Evolutionary conservation across 2,113 vertebrate species (phyloP).

Genomic region (Ochotona curzoniae): DNA sequence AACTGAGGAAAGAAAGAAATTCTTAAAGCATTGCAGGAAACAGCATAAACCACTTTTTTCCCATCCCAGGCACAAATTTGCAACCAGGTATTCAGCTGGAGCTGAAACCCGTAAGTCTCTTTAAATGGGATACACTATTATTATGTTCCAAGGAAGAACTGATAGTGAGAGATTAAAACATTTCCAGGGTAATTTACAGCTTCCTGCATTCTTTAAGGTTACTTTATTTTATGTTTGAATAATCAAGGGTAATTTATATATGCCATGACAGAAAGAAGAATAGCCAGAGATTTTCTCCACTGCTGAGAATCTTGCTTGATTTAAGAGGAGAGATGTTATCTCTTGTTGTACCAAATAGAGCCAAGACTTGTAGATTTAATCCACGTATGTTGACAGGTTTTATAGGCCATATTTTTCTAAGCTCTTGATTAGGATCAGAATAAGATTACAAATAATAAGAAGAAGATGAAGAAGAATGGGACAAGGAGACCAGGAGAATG

Average conservation of each 20-base stretch:
- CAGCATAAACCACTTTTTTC: slow-evolving; percentile 63
- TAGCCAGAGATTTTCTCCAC: slow-evolving; percentile 58
- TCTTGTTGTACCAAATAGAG: slow-evolving; percentile 61
- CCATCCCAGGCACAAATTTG: slow-evolving; percentile 54
- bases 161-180: slow-evolving; percentile 79
- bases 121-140: slow-evolving; percentile 71
- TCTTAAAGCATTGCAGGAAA: slow-evolving; percentile 69
- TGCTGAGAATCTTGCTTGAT: slow-evolving; percentile 63
- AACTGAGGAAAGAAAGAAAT: slow-evolving; percentile 53
- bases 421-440: slow-evolving; percentile 61
- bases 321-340: slow-evolving; percentile 77
- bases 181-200: slow-evolving; percentile 78
- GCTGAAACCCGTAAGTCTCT: slow-evolving; percentile 68
- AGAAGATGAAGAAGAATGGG: neutral
- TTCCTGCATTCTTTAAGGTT: slow-evolving; percentile 72
- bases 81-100: slow-evolving; percentile 62
- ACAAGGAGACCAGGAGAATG: neutral
- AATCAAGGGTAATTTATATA: slow-evolving; percentile 60
- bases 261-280: slow-evolving; percentile 49
- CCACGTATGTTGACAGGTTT: slow-evolving; percentile 46
- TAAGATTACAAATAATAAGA: neutral
- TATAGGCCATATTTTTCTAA: slow-evolving; percentile 49
- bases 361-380: slow-evolving; percentile 37
- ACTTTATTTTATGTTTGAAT: slow-evolving; percentile 61
- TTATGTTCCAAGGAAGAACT: slow-evolving; percentile 69